Conservation (phyloP, 2,888 invertebrate genomes). For the Mactromeris polynyma region DNA sequence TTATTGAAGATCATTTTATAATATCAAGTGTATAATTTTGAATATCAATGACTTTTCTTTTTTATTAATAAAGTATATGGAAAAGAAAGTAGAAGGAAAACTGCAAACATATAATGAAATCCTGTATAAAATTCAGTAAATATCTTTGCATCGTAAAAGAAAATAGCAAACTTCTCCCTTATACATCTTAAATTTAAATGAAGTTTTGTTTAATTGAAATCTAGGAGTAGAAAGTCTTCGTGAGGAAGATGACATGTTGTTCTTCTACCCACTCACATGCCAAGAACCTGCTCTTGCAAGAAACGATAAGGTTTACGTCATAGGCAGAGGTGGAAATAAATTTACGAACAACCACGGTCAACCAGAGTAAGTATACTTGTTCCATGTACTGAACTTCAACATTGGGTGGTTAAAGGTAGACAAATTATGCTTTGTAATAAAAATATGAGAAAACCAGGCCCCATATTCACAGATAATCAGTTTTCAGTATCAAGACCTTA, state of each 20-base stretch:
- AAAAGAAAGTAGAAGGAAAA: neutral
- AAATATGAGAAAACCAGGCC: neutral
- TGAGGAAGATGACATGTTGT: neutral
- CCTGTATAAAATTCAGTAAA: neutral
- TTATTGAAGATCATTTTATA: no score
- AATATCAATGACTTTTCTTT: no score
- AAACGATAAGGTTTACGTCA: neutral
- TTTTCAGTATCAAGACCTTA: neutral
- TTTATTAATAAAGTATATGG: neutral
- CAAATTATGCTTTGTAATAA: neutral
- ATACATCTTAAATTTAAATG: no score
- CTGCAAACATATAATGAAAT: neutral
- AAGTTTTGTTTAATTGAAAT: neutral
- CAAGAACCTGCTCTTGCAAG: neutral
- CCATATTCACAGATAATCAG: neutral
- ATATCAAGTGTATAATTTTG: neutral
- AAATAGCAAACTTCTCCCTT: no score
- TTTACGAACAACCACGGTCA: neutral
- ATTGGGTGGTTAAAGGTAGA: no score
- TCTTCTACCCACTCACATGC: neutral
- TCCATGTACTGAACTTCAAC: neutral
- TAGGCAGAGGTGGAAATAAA: slow-evolving; percentile 8
- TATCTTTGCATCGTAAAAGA: no score
- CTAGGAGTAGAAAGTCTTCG: neutral
- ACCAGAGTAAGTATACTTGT: neutral